These are phyloP conservation scores for Choloepus didactylus DNA, from an alignment of 2,797 vertebrate genomes.

Conservation along the genomic window DNA sequence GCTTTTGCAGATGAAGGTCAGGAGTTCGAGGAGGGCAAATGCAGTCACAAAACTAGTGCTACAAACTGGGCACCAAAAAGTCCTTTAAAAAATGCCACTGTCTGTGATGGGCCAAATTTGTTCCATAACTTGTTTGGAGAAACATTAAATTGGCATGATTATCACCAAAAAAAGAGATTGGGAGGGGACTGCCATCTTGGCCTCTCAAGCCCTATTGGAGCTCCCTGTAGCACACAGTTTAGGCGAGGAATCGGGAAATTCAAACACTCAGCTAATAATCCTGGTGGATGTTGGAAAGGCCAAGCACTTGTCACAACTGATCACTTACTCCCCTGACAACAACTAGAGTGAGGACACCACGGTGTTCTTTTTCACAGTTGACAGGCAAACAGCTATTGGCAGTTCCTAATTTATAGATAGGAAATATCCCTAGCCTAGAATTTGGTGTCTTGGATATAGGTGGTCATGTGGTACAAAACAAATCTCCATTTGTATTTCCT, in stretches of 20 bases:
- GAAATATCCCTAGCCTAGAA: background rate
- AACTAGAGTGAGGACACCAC: background rate
- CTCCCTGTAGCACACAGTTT: background rate
- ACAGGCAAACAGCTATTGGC: slow-evolving; percentile 29
- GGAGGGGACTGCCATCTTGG: background rate
- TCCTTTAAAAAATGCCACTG: slow-evolving; percentile 54
- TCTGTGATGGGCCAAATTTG: slow-evolving; percentile 25
- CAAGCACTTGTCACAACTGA: slow-evolving; percentile 63
- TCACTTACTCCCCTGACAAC: slow-evolving; percentile 24
- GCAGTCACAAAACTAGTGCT: slow-evolving; percentile 4
- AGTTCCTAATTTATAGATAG: slow-evolving; percentile 12
- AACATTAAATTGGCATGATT: slow-evolving; percentile 48
- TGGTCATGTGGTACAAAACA: background rate
- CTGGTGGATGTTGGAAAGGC: slow-evolving; percentile 56
- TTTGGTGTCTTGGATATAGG: background rate
- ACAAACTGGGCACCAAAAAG: slow-evolving; percentile 33
- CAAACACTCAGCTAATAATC: slow-evolving; percentile 60
- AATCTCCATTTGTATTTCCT: background rate
- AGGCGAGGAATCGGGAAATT: background rate
- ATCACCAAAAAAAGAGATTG: background rate
- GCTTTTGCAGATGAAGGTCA: slow-evolving; percentile 15
- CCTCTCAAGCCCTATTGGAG: background rate
- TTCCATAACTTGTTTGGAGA: slow-evolving; percentile 59
- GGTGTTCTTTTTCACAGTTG: slow-evolving; percentile 22
- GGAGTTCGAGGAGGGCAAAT: background rate